A percentile compares a stretch with the other conserved stretches of the same genome.
These are phyloP conservation scores for Stenopsyche tienmushanensis DNA, from an alignment of 1,140 invertebrate genomes.

Conservation along the genomic window DNA sequence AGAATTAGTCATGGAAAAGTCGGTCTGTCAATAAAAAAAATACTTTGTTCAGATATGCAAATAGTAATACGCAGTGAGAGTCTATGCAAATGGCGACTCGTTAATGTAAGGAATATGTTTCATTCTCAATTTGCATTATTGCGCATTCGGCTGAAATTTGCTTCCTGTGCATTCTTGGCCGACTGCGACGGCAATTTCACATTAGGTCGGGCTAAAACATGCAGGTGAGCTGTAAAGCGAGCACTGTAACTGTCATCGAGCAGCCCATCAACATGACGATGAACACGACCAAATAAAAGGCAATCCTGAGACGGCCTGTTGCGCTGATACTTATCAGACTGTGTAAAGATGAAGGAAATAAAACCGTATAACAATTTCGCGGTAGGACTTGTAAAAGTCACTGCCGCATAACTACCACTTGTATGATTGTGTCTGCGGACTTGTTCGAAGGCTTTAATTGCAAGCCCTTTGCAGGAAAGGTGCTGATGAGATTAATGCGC, in stretches of 20 bases:
- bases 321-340: neutral
- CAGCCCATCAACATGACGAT: neutral
- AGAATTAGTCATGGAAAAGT: too few species aligned
- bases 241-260: neutral
- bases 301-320: too few species aligned
- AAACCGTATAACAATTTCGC: too few species aligned
- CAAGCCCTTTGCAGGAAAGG: neutral
- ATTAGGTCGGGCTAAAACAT: neutral
- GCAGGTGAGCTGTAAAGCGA: neutral
- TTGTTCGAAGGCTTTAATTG: neutral
- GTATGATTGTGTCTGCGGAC: neutral
- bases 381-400: neutral
- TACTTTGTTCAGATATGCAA: too few species aligned
- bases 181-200: neutral
- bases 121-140: conserved; percentile 8
- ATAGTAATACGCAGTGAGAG: too few species aligned
- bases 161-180: conserved; percentile 10
- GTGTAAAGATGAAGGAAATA: neutral
- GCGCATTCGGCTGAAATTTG: neutral
- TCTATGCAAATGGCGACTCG: too few species aligned
- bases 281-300: too few species aligned
- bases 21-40: too few species aligned
- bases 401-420: neutral
- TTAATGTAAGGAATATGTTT: too few species aligned
- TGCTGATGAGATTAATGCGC: neutral